phyloP scores from a whole-genome alignment of 1,140 invertebrate genomes.

The Dinothrombium tinctorium region DNA sequence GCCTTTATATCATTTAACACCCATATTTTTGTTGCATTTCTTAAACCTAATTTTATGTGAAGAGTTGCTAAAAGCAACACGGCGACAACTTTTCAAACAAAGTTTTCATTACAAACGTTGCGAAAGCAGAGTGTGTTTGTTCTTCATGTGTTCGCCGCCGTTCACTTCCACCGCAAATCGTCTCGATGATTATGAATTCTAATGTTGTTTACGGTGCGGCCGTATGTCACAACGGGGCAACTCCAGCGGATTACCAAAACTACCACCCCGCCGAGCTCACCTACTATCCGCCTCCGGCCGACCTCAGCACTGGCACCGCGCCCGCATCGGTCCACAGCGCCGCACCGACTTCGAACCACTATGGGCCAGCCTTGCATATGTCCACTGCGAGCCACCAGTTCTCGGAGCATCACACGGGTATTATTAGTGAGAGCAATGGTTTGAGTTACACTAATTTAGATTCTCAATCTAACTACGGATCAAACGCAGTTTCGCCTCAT shows the following conservation, averaged over 20 bases:
- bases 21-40: too few relatives aligned
- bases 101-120: too few relatives aligned
- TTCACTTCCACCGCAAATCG: too few relatives aligned
- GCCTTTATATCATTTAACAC: too few relatives aligned
- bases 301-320: not conserved
- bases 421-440: slow-evolving; percentile 57
- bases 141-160: too few relatives aligned
- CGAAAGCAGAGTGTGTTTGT: too few relatives aligned
- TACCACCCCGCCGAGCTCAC: slow-evolving; percentile 1
- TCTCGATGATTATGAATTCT: slow-evolving; percentile 15
- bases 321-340: not conserved
- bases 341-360: slow-evolving; percentile 5
- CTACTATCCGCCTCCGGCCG: slow-evolving; percentile 5
- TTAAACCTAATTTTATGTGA: too few relatives aligned
- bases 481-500: slow-evolving; percentile 2
- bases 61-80: too few relatives aligned
- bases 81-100: too few relatives aligned
- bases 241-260: slow-evolving; percentile 3
- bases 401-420: slow-evolving; percentile 18
- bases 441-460: slow-evolving; percentile 73
- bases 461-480: not conserved
- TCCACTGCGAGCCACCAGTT: slow-evolving; percentile 4
- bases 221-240: slow-evolving; percentile 6
- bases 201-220: slow-evolving; percentile 12
- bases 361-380: slow-evolving; percentile 1